A percentile compares a stretch with the other conserved stretches of the same genome.
phyloP scores from a whole-genome alignment of 1,140 invertebrate species.

The Manduca sexta region DNA sequence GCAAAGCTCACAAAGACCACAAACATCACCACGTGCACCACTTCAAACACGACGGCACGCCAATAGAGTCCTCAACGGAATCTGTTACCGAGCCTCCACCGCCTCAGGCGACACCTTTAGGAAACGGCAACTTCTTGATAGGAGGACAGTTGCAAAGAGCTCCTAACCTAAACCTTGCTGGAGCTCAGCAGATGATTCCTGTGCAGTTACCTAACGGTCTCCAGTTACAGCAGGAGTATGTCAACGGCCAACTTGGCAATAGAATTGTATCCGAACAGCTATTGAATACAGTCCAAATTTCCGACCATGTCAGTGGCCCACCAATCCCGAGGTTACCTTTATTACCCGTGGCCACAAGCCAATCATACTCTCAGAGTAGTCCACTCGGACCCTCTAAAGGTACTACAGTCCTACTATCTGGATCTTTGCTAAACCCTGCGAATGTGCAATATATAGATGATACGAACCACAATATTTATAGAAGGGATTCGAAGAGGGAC shows the following conservation, averaged over 20 bases:
- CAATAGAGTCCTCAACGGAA: constrained; percentile 71
- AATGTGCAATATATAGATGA: constrained; percentile 76
- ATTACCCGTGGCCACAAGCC: constrained; percentile 17
- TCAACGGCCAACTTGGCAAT: constrained; percentile 76
- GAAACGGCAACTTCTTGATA: constrained; percentile 76
- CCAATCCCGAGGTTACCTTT: constrained; percentile 24
- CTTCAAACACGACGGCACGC: constrained; percentile 82
- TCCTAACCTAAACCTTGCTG: constrained; percentile 74
- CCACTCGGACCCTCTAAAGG: constrained; percentile 41
- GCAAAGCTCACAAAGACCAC: constrained; percentile 87
- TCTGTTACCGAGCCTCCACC: constrained; percentile 74
- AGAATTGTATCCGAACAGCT: constrained; percentile 75
- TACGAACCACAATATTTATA: constrained; percentile 71
- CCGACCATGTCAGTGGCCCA: constrained; percentile 20
- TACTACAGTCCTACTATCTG: constrained; percentile 49
- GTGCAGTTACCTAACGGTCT: constrained; percentile 62
- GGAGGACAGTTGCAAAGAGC: constrained; percentile 82
- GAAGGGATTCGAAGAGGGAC: constrained; percentile 66
- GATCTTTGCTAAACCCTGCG: constrained; percentile 66
- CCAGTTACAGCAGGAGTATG: constrained; percentile 73
- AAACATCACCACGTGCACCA: constrained; percentile 88
- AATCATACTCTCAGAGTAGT: constrained; percentile 22
- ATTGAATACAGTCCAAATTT: constrained; percentile 45
- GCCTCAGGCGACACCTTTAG: constrained; percentile 60
- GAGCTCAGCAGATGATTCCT: constrained; percentile 70